These are phyloP conservation scores for Dipodomys spectabilis DNA, from an alignment of 2,113 vertebrate genomes.

Conservation along the genomic window DNA sequence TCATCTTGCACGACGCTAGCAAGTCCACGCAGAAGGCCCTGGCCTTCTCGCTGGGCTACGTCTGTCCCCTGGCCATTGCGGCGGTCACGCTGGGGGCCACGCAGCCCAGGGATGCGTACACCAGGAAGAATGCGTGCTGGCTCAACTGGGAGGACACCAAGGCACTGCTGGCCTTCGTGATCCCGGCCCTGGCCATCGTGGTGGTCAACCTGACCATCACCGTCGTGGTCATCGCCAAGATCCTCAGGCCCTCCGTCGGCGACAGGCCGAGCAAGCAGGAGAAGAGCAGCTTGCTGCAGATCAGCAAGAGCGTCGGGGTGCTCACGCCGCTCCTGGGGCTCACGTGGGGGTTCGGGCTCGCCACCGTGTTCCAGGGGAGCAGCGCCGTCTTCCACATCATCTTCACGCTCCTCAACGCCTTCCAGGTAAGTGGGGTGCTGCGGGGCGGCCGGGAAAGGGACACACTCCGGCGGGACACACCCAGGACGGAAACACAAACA, in stretches of 20 bases:
- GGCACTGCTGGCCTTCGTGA: constrained; percentile 89
- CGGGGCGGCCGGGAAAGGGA: background rate
- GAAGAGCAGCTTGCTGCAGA: constrained; percentile 83
- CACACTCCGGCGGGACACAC: background rate
- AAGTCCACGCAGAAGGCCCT: constrained; percentile 88
- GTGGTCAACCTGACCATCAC: constrained; percentile 90
- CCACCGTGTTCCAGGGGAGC: constrained; percentile 56
- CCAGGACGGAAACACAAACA: constrained; percentile 61
- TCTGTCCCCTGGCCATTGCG: constrained; percentile 90
- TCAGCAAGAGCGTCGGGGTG: constrained; percentile 87
- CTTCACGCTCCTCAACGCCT: constrained; percentile 86
- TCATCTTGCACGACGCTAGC: constrained; percentile 90
- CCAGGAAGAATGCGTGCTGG: constrained; percentile 86
- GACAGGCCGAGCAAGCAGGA: constrained; percentile 86
- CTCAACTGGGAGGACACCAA: constrained; percentile 88
- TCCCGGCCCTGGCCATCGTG: constrained; percentile 91
- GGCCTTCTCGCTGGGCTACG: constrained; percentile 90
- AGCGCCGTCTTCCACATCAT: constrained; percentile 80
- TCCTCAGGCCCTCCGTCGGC: constrained; percentile 88
- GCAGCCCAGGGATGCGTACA: constrained; percentile 84
- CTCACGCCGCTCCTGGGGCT: constrained; percentile 88
- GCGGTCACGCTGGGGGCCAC: constrained; percentile 85
- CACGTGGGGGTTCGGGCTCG: constrained; percentile 88
- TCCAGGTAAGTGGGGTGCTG: constrained; percentile 84
- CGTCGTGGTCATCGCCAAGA: constrained; percentile 91